Conservation (phyloP, 30 jellyfish, hydroid and myxozoan species). For the Aurelia coerulea region DNA sequence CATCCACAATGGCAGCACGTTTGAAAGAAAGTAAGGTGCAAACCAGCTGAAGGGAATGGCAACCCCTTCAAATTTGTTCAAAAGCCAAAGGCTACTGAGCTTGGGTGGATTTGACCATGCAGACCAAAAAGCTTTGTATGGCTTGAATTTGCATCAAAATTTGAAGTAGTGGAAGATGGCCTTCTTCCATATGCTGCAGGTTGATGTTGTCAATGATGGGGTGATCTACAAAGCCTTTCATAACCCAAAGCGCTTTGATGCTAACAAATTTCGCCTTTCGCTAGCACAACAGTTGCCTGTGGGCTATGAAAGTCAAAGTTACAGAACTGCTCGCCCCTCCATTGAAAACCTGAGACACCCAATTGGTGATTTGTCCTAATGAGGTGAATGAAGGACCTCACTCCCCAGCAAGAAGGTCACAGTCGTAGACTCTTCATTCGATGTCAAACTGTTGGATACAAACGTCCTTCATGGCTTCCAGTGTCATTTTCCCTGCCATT, state of each 20-base stretch:
- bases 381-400: too few relatives aligned
- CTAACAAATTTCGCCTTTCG: not conserved
- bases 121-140: constrained; percentile 29
- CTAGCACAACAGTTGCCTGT: constrained; percentile 17
- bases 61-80: not conserved
- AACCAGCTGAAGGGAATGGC: constrained; percentile 46
- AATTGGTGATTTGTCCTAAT: too few relatives aligned
- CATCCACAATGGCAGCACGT: constrained; percentile 9
- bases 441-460: too few relatives aligned
- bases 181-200: constrained; percentile 35
- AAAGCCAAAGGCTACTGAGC: constrained; percentile 24
- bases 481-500: too few relatives aligned
- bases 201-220: constrained; percentile 41
- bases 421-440: too few relatives aligned
- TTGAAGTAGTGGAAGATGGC: constrained; percentile 51
- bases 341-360: not conserved
- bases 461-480: too few relatives aligned
- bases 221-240: constrained; percentile 29
- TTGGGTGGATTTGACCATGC: constrained; percentile 53
- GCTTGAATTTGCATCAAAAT: constrained; percentile 5
- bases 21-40: constrained; percentile 27
- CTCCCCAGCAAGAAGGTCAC: too few relatives aligned
- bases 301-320: constrained; percentile 11
- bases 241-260: constrained; percentile 10
- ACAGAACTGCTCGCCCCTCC: constrained; percentile 30